Evolutionary conservation across 1,140 invertebrate genomes (phyloP).

Genomic region (Myzus persicae): DNA sequence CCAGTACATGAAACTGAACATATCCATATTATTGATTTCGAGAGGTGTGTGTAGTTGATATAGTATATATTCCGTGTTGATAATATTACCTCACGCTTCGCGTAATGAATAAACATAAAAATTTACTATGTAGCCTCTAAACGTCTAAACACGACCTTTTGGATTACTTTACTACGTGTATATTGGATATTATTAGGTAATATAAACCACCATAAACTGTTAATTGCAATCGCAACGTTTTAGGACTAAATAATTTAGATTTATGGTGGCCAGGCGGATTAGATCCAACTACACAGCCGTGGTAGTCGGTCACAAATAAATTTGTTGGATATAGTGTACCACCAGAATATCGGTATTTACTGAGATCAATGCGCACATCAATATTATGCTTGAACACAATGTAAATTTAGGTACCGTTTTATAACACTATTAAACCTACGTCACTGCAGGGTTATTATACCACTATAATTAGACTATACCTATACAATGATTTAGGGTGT

Average conservation of each 20-base stretch:
- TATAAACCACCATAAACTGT: background rate
- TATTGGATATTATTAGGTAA: slow-evolving; percentile 16
- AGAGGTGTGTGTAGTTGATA: background rate
- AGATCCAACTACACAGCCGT: background rate
- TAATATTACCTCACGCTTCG: background rate
- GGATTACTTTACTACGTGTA: background rate
- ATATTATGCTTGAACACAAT: background rate
- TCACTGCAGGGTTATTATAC: no score
- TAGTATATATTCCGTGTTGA: background rate
- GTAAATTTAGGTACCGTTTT: no score
- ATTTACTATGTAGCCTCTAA: background rate
- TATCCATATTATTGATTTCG: background rate
- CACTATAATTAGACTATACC: no score
- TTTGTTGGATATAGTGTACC: background rate
- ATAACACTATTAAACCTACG: no score
- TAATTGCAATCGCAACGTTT: slow-evolving; percentile 42
- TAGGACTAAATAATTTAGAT: slow-evolving; percentile 32
- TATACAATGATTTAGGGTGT: no score
- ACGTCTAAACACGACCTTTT: background rate
- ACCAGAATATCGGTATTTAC: background rate
- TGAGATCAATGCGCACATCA: background rate
- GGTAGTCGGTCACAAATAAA: background rate
- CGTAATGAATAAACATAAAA: slow-evolving; percentile 11
- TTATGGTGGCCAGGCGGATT: background rate
- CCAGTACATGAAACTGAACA: background rate